Percentiles rank a stretch among this genome's conserved stretches.
These are phyloP conservation scores for Netta rufina DNA, from an alignment of 2,797 vertebrate genomes.

Conservation along the genomic window DNA sequence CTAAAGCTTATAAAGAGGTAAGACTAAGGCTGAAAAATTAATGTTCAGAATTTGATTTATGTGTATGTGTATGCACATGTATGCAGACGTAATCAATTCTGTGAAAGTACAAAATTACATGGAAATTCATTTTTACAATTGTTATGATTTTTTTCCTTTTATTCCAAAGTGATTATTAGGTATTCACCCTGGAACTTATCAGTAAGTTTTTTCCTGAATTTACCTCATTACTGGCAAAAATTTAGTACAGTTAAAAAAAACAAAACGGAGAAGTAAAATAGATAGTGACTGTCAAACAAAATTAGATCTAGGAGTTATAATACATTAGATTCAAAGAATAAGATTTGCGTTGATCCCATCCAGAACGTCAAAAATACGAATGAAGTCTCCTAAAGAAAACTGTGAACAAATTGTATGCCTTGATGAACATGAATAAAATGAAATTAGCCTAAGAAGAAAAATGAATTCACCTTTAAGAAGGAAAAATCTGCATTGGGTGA, in stretches of 20 bases:
- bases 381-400: not conserved
- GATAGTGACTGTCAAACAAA: not conserved
- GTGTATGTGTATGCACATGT: not conserved
- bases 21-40: constrained; percentile 15
- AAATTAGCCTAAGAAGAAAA: not conserved
- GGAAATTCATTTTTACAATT: not conserved
- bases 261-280: not conserved
- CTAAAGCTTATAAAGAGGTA: constrained; percentile 92
- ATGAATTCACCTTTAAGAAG: not conserved
- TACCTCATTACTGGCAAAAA: not conserved
- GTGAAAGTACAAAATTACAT: not conserved
- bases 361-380: not conserved
- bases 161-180: not conserved
- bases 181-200: not conserved
- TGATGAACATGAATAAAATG: not conserved
- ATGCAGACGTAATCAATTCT: not conserved
- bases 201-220: not conserved
- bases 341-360: not conserved
- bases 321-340: not conserved
- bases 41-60: not conserved
- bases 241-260: not conserved
- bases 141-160: not conserved
- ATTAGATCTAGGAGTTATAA: not conserved
- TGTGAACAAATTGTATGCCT: not conserved
- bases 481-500: not conserved